Conservation (phyloP, 35 echinoderm and acorn worm species). For the Lytechinus pictus region DNA sequence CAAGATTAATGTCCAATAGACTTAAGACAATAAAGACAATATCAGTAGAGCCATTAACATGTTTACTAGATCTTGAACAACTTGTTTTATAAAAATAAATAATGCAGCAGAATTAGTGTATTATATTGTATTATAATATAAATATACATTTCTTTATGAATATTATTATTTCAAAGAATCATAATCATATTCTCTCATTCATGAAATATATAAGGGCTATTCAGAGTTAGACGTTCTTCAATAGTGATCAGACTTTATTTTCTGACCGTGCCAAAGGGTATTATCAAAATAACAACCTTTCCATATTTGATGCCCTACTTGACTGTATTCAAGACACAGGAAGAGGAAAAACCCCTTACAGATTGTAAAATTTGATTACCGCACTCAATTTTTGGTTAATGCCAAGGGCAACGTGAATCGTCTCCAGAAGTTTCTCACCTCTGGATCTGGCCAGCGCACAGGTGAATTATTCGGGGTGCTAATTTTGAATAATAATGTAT, state of each 20-base stretch:
- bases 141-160: too few species aligned
- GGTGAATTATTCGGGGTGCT: constrained; percentile 33
- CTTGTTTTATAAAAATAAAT: too few species aligned
- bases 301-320: not conserved
- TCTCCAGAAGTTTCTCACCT: not conserved
- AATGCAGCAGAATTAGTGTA: too few species aligned
- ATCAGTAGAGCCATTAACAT: too few species aligned
- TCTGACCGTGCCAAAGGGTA: not conserved
- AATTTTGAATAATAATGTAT: constrained; percentile 46
- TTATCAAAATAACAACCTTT: not conserved
- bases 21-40: too few species aligned
- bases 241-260: not conserved
- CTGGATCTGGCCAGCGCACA: not conserved
- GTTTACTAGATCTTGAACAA: too few species aligned
- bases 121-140: too few species aligned
- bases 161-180: not conserved
- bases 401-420: not conserved
- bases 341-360: not conserved
- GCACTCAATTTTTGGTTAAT: not conserved
- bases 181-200: not conserved
- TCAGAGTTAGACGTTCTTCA: not conserved
- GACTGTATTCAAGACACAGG: not conserved
- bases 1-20: too few species aligned
- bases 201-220: not conserved
- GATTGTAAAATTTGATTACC: constrained; percentile 38